A percentile compares a stretch with the other conserved stretches of the same genome.
Evolutionary conservation across 2,113 vertebrate species (phyloP).

Genomic region (Symphodus melops): DNA sequence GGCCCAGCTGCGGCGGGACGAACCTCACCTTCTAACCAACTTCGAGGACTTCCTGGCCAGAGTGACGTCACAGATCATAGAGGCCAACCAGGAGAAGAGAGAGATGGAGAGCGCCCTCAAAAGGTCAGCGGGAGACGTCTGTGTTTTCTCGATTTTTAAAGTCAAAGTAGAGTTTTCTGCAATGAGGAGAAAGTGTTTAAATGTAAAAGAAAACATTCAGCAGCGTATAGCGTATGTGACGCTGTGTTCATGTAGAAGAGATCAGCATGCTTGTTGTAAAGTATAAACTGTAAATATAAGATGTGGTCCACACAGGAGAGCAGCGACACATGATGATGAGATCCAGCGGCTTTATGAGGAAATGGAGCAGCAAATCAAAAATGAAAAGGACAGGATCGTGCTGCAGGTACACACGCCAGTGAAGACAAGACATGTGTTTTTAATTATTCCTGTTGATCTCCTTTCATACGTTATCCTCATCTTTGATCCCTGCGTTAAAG

Average conservation of each 20-base stretch:
- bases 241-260: not conserved
- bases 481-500: slow-evolving; percentile 69
- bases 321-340: slow-evolving; percentile 89
- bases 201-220: no score
- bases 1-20: slow-evolving; percentile 87
- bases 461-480: not conserved
- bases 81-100: slow-evolving; percentile 89
- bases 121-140: slow-evolving; percentile 76
- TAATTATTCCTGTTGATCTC: not conserved
- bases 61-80: slow-evolving; percentile 89
- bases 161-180: not conserved
- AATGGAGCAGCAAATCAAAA: slow-evolving; percentile 96
- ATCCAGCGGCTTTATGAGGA: slow-evolving; percentile 92
- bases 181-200: not conserved
- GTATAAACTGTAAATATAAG: not conserved
- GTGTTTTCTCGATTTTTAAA: not conserved
- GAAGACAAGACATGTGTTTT: not conserved
- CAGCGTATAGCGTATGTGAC: not conserved
- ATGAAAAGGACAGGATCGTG: slow-evolving; percentile 90
- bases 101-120: slow-evolving; percentile 89
- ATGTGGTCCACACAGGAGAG: slow-evolving; percentile 83
- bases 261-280: not conserved
- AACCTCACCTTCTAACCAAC: slow-evolving; percentile 88
- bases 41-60: slow-evolving; percentile 92
- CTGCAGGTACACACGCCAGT: slow-evolving; percentile 81